A percentile compares a stretch with the other conserved stretches of the same genome.
phyloP scores from a whole-genome alignment of 37 sponge, comb jelly and placozoan genomes.

The Chondrosia reniformis region DNA sequence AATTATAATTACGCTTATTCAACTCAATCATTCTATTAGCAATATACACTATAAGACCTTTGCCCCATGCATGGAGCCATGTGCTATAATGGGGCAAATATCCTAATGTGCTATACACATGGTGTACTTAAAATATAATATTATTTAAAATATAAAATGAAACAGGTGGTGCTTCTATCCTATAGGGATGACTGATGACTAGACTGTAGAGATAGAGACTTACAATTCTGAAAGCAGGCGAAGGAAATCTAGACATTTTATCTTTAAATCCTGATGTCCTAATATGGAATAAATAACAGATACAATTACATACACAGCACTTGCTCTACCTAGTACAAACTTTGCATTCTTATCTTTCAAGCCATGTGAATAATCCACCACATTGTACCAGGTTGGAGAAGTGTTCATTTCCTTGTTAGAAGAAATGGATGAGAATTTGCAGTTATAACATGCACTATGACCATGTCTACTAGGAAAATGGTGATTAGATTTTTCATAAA shows the following conservation, averaged over 20 bases:
- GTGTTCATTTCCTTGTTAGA: conserved; percentile 60
- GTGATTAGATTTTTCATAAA: too few relatives aligned
- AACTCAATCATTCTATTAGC: too few relatives aligned
- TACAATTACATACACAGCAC: neutral
- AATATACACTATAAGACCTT: too few relatives aligned
- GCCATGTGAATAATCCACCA: conserved; percentile 51
- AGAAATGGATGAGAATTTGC: neutral
- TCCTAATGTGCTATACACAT: too few relatives aligned
- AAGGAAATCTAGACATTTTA: neutral
- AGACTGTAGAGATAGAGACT: neutral
- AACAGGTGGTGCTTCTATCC: too few relatives aligned
- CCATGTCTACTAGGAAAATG: too few relatives aligned
- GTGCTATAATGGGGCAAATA: too few relatives aligned
- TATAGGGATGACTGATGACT: too few relatives aligned
- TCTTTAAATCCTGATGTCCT: conserved; percentile 6
- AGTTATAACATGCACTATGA: neutral
- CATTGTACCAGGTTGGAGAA: conserved; percentile 49
- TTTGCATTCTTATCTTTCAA: conserved; percentile 41
- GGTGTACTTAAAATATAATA: too few relatives aligned
- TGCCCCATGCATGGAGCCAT: too few relatives aligned
- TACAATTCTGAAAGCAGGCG: conserved; percentile 42
- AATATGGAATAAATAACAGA: neutral
- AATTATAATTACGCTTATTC: too few relatives aligned
- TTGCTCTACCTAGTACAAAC: conserved; percentile 37
- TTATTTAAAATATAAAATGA: too few relatives aligned